phyloP scores from a whole-genome alignment of 2,113 vertebrate genomes.

The Rhodinocichla rosea region DNA sequence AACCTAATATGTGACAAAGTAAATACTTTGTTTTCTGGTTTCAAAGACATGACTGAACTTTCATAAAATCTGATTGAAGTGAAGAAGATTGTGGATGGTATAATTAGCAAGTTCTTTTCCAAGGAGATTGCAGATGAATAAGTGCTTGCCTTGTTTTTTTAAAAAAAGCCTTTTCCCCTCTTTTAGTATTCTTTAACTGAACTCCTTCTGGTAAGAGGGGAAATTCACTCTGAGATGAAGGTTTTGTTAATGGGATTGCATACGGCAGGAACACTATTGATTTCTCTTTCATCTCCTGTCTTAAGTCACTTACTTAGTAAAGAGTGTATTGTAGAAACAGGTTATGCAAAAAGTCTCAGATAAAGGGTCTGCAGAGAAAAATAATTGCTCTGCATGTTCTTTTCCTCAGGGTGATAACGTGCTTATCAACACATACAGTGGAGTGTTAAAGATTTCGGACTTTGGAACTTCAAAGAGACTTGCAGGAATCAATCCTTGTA shows the following conservation, averaged over 20 bases:
- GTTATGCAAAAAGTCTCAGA: not conserved
- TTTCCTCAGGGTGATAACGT: conserved; percentile 92
- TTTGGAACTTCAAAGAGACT: conserved; percentile 97
- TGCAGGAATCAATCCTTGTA: conserved; percentile 96
- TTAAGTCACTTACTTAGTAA: not conserved
- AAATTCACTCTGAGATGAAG: not conserved
- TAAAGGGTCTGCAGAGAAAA: not conserved
- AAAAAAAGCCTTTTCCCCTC: not conserved
- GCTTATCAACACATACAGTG: conserved; percentile 98
- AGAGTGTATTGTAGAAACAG: not conserved
- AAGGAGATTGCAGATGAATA: not conserved
- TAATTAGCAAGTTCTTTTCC: not conserved
- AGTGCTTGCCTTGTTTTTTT: not conserved
- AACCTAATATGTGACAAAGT: not conserved
- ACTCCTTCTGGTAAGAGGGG: not conserved
- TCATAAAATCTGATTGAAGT: not conserved
- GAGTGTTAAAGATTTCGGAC: conserved; percentile 97
- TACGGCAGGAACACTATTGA: not conserved
- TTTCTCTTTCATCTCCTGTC: not conserved
- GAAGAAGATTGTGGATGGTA: not conserved
- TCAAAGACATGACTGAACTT: not conserved
- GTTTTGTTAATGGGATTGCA: not conserved
- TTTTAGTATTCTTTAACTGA: not conserved
- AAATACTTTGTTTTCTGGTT: not conserved
- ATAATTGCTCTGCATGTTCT: conserved; percentile 36